A percentile compares a stretch with the other conserved stretches of the same genome.
Evolutionary conservation across 1,140 invertebrate species (phyloP).

Genomic region (Muscidifurax raptorellus): DNA sequence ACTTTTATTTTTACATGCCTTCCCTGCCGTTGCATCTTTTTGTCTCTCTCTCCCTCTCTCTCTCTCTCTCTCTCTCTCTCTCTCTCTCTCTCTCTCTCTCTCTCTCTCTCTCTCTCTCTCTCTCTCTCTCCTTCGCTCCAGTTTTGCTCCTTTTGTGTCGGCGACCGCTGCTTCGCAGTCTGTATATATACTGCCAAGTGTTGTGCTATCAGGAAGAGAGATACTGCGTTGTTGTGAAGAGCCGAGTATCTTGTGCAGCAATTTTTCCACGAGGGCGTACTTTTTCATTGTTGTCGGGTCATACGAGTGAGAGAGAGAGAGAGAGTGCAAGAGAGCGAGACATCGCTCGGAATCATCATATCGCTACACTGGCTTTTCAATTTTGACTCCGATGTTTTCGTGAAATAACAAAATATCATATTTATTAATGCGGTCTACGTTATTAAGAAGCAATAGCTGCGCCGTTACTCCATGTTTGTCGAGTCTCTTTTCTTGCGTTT

Average conservation of each 20-base stretch:
- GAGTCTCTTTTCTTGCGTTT: not conserved
- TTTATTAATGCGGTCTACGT: not conserved
- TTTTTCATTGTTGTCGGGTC: no score
- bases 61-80: not conserved
- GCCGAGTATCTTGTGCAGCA: no score
- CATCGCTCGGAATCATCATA: no score
- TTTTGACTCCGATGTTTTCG: no score
- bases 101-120: not conserved
- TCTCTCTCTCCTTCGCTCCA: not conserved
- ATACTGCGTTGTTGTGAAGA: no score
- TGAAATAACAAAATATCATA: no score
- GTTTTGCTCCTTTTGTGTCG: not conserved
- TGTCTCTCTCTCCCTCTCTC: not conserved
- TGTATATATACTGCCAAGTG: not conserved
- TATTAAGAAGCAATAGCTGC: not conserved
- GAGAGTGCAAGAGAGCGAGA: no score
- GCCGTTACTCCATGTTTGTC: not conserved
- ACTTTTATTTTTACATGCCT: slow-evolving; percentile 21
- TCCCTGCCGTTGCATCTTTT: not conserved
- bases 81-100: not conserved
- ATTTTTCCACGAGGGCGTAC: no score
- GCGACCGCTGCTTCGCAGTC: no score
- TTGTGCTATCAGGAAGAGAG: not conserved
- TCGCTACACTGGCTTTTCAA: no score
- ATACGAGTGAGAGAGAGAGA: no score